These are phyloP conservation scores for Lonchura striata DNA, from an alignment of 2,113 vertebrate genomes.

Conservation along the genomic window DNA sequence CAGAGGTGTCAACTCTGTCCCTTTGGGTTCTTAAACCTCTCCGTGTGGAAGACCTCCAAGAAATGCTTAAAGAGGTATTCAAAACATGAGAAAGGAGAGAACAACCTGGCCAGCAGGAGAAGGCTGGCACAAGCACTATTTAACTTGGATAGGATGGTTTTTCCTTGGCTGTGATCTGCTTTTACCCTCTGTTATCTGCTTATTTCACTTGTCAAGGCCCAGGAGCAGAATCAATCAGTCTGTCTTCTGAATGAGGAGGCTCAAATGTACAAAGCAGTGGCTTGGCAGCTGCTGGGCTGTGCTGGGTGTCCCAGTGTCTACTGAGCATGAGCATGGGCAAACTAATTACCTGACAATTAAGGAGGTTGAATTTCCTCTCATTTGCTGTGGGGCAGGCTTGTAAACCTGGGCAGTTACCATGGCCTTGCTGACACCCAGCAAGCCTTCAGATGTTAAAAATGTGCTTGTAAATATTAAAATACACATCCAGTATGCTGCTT, in stretches of 20 bases:
- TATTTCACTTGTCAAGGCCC: not conserved
- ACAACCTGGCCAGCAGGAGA: not conserved
- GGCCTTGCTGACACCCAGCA: not conserved
- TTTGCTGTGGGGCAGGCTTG: not conserved
- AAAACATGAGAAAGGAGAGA: not conserved
- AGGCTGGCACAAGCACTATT: not conserved
- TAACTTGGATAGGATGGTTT: not conserved
- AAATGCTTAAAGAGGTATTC: not conserved
- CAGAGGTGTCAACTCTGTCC: not conserved
- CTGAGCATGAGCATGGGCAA: rapidly evolving
- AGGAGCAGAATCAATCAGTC: not conserved
- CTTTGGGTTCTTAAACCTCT: not conserved
- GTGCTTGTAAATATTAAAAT: not conserved
- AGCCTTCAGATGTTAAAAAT: not conserved
- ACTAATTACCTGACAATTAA: not conserved
- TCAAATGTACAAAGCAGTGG: not conserved
- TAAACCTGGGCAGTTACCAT: not conserved
- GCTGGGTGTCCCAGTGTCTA: not conserved
- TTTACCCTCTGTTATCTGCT: not conserved
- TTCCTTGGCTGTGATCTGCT: not conserved
- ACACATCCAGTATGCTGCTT: not conserved
- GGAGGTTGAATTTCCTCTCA: not conserved
- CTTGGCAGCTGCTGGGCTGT: not conserved
- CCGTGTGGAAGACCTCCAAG: not conserved
- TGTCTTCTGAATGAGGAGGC: not conserved